These are phyloP conservation scores for Oceanodroma tethys DNA, from an alignment of 2,113 vertebrate genomes.

Conservation along the genomic window DNA sequence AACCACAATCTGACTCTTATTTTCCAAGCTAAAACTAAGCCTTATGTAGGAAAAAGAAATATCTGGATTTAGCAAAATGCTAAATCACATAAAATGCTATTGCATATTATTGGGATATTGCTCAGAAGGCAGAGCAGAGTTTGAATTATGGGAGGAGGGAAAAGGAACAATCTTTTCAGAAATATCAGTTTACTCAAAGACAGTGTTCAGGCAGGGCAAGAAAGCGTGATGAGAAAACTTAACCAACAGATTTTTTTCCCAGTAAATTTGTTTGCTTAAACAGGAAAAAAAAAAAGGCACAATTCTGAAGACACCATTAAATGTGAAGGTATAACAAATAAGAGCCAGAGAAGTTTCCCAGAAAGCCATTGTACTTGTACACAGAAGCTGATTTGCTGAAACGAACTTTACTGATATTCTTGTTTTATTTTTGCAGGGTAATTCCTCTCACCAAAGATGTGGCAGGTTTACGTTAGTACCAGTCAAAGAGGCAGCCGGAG, in stretches of 20 bases:
- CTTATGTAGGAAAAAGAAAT: neutral
- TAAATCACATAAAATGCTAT: neutral
- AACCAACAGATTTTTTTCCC: neutral
- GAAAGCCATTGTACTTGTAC: neutral
- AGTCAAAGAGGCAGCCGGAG: neutral
- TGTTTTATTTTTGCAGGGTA: neutral
- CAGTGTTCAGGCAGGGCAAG: neutral
- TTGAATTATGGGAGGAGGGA: neutral
- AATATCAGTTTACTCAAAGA: neutral
- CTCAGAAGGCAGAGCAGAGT: neutral
- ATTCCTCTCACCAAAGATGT: neutral
- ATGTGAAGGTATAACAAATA: neutral
- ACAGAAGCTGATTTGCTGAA: neutral
- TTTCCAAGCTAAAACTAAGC: neutral
- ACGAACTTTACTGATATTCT: neutral
- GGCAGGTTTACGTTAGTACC: neutral
- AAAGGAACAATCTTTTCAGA: neutral
- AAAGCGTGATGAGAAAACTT: neutral
- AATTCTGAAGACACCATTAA: neutral
- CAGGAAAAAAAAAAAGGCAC: too few relatives aligned
- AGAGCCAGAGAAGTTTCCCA: neutral
- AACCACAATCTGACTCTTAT: neutral
- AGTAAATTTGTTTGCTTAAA: neutral
- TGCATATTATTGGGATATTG: neutral
- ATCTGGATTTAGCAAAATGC: neutral